These are phyloP conservation scores for Dicyrtoma fusca DNA, from an alignment of 2,888 invertebrate genomes.

Conservation along the genomic window DNA sequence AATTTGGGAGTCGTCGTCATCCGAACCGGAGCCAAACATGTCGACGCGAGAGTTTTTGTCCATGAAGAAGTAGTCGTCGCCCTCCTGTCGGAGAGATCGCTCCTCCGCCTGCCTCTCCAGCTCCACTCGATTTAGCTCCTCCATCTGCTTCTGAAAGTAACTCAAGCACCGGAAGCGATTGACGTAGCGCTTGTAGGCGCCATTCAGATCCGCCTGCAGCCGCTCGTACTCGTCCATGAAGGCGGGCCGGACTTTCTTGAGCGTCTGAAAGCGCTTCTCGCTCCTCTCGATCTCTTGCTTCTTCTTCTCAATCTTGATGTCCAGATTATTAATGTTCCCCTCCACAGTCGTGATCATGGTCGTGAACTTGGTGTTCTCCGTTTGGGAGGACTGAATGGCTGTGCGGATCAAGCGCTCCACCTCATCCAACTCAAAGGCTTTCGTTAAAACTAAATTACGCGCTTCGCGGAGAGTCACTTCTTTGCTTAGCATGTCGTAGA, in stretches of 20 bases:
- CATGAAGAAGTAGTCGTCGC: slow-evolving; percentile 39
- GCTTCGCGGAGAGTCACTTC: slow-evolving; percentile 74
- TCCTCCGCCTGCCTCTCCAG: slow-evolving; percentile 73
- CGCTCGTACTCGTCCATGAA: slow-evolving; percentile 95
- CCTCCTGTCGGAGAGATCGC: slow-evolving; percentile 63
- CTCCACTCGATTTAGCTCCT: slow-evolving; percentile 77
- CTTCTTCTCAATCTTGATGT: slow-evolving; percentile 88
- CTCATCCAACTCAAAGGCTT: slow-evolving; percentile 77
- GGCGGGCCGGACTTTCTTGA: slow-evolving; percentile 94
- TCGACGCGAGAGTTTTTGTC: slow-evolving; percentile 31
- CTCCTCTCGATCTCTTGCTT: slow-evolving; percentile 87
- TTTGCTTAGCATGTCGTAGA: slow-evolving; percentile 88
- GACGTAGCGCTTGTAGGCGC: slow-evolving; percentile 85
- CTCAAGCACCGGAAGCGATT: slow-evolving; percentile 84
- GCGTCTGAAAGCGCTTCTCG: slow-evolving; percentile 86
- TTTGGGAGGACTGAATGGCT: slow-evolving; percentile 71
- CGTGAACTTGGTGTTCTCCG: slow-evolving; percentile 73
- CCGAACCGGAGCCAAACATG: slow-evolving; percentile 41
- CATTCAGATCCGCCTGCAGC: slow-evolving; percentile 80
- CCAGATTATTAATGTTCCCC: slow-evolving; percentile 84
- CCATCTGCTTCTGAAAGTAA: slow-evolving; percentile 83
- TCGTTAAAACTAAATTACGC: slow-evolving; percentile 77
- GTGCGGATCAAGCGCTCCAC: slow-evolving; percentile 79
- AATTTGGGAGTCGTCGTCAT: slow-evolving; percentile 39
- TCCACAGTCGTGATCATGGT: slow-evolving; percentile 82